phyloP scores from a whole-genome alignment of 2,888 invertebrate genomes.

The Andrena bicolor region DNA sequence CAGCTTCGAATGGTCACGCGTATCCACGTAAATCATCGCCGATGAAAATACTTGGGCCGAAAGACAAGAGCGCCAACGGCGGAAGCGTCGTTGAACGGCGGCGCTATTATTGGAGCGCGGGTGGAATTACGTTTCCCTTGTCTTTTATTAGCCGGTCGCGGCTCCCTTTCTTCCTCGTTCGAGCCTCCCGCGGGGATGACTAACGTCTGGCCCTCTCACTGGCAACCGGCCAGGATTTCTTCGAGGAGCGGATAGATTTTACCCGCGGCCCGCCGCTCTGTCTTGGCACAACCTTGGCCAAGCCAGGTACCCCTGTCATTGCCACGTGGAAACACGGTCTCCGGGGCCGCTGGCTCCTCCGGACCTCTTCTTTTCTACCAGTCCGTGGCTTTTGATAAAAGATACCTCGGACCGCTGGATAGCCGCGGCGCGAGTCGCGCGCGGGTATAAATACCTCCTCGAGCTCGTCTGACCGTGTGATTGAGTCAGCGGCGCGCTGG shows the following conservation, averaged over 20 bases:
- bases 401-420: conserved; percentile 15
- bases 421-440: background rate
- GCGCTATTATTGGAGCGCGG: conserved; percentile 74
- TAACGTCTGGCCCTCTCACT: conserved; percentile 63
- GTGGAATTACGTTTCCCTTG: conserved; percentile 75
- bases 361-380: conserved; percentile 7
- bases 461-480: background rate
- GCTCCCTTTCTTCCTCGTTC: conserved; percentile 63
- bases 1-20: background rate
- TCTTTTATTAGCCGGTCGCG: conserved; percentile 73
- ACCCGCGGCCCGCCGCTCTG: conserved; percentile 49
- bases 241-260: conserved; percentile 62
- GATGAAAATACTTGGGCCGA: conserved; percentile 64
- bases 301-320: conserved; percentile 72
- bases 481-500: conserved; percentile 1
- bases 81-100: conserved; percentile 69
- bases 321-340: conserved; percentile 67
- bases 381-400: conserved; percentile 29
- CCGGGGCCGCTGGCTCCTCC: conserved; percentile 48
- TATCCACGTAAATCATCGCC: conserved; percentile 49
- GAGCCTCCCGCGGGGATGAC: conserved; percentile 64
- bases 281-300: conserved; percentile 73
- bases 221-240: conserved; percentile 64
- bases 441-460: conserved; percentile 8
- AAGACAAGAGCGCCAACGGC: conserved; percentile 62